Evolutionary conservation across 2,113 vertebrate species (phyloP), one percentile per base, ranked within the genome.

Genomic region (Hystrix cristata): DNA sequence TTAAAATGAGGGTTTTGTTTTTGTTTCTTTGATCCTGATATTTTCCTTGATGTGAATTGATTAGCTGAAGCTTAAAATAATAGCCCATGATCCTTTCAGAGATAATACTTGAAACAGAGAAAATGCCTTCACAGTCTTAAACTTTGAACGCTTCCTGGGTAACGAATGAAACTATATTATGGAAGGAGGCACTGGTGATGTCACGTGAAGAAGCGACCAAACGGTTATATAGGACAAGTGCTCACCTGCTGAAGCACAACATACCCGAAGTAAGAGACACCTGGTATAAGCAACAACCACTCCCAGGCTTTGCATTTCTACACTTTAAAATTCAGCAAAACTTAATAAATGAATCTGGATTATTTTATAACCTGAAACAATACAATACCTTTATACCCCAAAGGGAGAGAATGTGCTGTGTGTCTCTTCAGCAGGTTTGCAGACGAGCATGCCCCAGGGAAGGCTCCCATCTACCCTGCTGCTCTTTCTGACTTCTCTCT

Each of bases 331-430:
- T 69, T 79, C n/a, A 91, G 48, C 19, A 90, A 43, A 46, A 48
- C 60, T 79, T 91, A 89, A 27, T 13, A 76, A 78, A 90, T 31
- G 16, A 82, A 59, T 51, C 74, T 1, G 7, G 12, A 55, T 55
- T 21, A 87, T 64, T 94, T 89, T 87, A 86, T 34, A 65, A 31
- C 82, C 14, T 60, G 51, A 95, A 89, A 80, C 3, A 84, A n/a
- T 48, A 21, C 29, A 71, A 67, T 29, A 14, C 23, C 1, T 62
- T 34, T 25, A 53, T 57, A 34, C 2, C 12, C 38, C 81, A 38
- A 38, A 55, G 4, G 11, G 14, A 8, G 34, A 46, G 5, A 59
- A 3, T 15, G 5, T 46, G 71, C 62, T 7, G 13, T 74, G 4
- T 31, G 1, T 83, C 1, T 85, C 34, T 79, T 53, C 34, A 55